These are phyloP conservation scores for Malacoctenus gilli DNA, from an alignment of 2,797 vertebrate species.

Conservation along the genomic window DNA sequence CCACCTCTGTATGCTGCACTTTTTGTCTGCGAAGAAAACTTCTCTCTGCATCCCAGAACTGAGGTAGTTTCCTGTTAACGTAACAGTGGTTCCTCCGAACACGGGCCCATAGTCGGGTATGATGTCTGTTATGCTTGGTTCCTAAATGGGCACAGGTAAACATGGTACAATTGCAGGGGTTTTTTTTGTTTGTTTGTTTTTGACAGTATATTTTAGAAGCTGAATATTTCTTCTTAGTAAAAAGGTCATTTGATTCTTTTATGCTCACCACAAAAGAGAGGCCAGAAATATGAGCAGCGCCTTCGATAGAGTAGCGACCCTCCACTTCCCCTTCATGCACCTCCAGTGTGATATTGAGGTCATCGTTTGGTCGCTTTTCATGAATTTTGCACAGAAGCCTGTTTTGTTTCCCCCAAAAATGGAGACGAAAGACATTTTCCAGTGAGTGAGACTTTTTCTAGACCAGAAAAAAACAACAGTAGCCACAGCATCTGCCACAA, in stretches of 20 bases:
- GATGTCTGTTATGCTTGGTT: conserved; percentile 82
- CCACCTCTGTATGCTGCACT: conserved; percentile 80
- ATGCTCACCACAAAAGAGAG: conserved; percentile 87
- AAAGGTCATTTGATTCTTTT: neutral
- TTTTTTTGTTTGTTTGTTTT: no score
- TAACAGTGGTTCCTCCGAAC: conserved; percentile 87
- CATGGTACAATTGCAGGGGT: no score
- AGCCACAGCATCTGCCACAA: no score
- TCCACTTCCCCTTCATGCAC: conserved; percentile 75
- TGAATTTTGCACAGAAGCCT: conserved; percentile 87
- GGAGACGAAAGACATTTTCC: neutral
- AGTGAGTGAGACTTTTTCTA: neutral
- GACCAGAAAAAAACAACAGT: neutral
- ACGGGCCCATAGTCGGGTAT: conserved; percentile 84
- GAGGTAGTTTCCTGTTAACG: conserved; percentile 83
- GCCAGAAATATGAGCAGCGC: conserved; percentile 72
- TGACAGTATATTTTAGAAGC: no score
- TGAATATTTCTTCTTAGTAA: no score
- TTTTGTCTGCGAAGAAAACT: conserved; percentile 79
- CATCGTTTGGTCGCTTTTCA: conserved; percentile 34
- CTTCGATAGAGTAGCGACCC: conserved; percentile 79
- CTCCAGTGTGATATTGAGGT: conserved; percentile 78
- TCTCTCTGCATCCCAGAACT: conserved; percentile 78
- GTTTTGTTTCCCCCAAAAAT: conserved; percentile 18
- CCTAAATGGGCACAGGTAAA: conserved; percentile 71